Evolutionary conservation across 2,797 vertebrate species (phyloP), one percentile per base, ranked within the genome.

Genomic region (Micrastur ruficollis): DNA sequence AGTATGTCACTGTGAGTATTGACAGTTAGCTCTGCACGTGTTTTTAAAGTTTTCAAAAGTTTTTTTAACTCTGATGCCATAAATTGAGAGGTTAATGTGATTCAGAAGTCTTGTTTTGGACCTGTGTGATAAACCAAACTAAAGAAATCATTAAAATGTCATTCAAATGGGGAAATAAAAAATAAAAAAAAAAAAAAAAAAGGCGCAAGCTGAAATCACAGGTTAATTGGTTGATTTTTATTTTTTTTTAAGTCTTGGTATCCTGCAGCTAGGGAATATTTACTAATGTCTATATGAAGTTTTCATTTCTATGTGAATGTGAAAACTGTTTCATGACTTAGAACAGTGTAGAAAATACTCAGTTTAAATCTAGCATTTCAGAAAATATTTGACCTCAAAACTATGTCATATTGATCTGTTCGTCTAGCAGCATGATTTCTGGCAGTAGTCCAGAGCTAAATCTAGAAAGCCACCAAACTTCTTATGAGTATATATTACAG

Each of bases 331-430:
- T 81, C 27, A 50, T 80, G 38, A 74, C 34, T 87, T 70, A 20
- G 8, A 79, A 72, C 49, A 31, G 61, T 40, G 17, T 29, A 68
- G 53, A 71, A 86, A 92, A 90, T 78, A 75, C 25, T 68, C 14
- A 62, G 34, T 92, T 91, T 74, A 61, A 90, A 92, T 38, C 31
- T 59, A 89, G 25, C 46, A 72, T 83, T 97, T 95, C 80, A 91
- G 56, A 87, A 96, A 90, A 91, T 75, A 89, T 67, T 91, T 96
- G 95, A 94, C 97, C 95, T 93, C 82, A 89, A 91, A 97, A 62
- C 73, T 93, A 90, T 97, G 93, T 94, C 42, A 27, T 73, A 36
- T 68, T 68, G 66, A 81, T 95, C 89, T 79, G 74, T 90, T 94
- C 66, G 31, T 82, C 68, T 62, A 83, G 66, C 73, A 79, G 80